Conservation (phyloP, 2,113 vertebrate genomes). For the Symphodus melops region DNA sequence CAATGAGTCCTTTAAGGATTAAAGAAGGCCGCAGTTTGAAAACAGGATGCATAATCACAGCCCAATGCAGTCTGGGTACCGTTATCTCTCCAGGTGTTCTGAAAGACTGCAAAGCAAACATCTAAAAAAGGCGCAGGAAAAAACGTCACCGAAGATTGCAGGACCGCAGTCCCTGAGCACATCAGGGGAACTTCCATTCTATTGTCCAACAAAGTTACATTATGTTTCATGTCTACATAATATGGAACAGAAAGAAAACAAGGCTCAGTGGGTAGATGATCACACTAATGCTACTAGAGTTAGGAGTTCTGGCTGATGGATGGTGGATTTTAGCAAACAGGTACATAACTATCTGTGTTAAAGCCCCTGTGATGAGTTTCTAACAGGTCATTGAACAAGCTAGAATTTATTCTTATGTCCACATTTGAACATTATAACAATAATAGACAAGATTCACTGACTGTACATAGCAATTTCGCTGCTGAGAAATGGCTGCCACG, state of each 20-base stretch:
- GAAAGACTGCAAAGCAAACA: slow-evolving; percentile 56
- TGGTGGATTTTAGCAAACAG: background rate
- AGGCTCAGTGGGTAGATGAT: slow-evolving; percentile 17
- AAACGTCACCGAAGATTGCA: slow-evolving; percentile 30
- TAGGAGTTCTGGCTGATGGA: background rate
- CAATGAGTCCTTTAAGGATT: slow-evolving; percentile 52
- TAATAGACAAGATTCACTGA: too few relatives aligned
- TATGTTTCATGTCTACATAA: slow-evolving; percentile 62
- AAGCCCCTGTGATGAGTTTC: too few relatives aligned
- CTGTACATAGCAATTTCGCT: too few relatives aligned
- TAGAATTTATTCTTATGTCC: too few relatives aligned
- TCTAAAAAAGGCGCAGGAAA: slow-evolving; percentile 54
- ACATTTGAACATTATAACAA: too few relatives aligned
- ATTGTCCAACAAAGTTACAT: slow-evolving; percentile 61
- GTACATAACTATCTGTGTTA: too few relatives aligned
- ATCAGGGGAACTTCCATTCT: slow-evolving; percentile 76
- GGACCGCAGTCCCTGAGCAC: slow-evolving; percentile 55
- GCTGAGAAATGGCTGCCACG: too few relatives aligned
- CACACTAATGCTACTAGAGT: slow-evolving; percentile 6
- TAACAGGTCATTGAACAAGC: too few relatives aligned
- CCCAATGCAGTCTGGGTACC: slow-evolving; percentile 56
- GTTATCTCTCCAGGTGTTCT: slow-evolving; percentile 74
- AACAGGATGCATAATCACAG: slow-evolving; percentile 66
- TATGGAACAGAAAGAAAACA: slow-evolving; percentile 49
- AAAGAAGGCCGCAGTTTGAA: slow-evolving; percentile 51